Conservation (phyloP, 2,888 invertebrate species). For the Chaitophorus viminalis region DNA sequence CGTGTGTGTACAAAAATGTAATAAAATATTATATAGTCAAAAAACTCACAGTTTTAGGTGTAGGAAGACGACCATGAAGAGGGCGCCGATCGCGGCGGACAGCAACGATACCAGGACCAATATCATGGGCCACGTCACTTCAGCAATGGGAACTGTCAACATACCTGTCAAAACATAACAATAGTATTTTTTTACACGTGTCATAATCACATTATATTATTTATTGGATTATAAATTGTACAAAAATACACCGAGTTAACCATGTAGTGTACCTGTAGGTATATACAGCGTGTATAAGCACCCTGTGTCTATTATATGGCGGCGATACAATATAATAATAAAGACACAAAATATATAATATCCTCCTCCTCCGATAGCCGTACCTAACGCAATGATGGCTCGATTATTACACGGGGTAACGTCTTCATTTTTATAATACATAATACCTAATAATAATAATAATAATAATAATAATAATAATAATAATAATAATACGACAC, state of each 20-base stretch:
- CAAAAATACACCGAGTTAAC: slow-evolving; percentile 8
- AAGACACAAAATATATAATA: neutral
- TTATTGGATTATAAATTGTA: slow-evolving; percentile 59
- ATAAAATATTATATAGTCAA: slow-evolving; percentile 35
- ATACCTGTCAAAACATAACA: slow-evolving; percentile 59
- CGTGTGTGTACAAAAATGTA: neutral
- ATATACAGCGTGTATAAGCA: neutral
- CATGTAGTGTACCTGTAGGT: neutral
- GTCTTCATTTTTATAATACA: slow-evolving; percentile 43
- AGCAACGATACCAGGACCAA: slow-evolving; percentile 77
- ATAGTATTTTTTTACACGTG: slow-evolving; percentile 39
- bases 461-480: slow-evolving; percentile 11
- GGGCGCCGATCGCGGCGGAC: slow-evolving; percentile 77
- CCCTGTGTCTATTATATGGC: neutral
- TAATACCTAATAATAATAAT: slow-evolving; percentile 8
- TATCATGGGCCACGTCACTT: slow-evolving; percentile 76
- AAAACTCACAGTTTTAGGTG: slow-evolving; percentile 74
- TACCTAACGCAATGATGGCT: slow-evolving; percentile 53
- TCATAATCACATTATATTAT: slow-evolving; percentile 42
- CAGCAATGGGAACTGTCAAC: slow-evolving; percentile 66
- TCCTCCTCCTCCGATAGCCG: slow-evolving; percentile 3
- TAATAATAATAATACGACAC: neutral
- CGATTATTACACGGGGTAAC: slow-evolving; percentile 60
- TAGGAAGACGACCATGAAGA: slow-evolving; percentile 77
- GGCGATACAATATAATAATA: neutral